A percentile compares a stretch with the other conserved stretches of the same genome.
Conservation (phyloP, 2,113 vertebrate species). For the Phocoena sinus region DNA sequence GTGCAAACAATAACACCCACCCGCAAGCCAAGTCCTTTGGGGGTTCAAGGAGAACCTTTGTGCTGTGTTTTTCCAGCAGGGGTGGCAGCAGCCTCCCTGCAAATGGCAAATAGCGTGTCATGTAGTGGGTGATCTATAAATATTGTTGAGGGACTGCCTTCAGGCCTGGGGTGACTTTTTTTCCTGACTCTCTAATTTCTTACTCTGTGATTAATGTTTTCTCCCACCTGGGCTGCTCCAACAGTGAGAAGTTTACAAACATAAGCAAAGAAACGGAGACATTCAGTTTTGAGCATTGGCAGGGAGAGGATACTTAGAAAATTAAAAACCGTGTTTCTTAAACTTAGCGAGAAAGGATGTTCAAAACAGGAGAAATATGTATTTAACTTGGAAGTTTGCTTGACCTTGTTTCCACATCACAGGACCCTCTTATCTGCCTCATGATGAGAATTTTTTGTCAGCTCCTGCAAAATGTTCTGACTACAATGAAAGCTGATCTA, state of each 20-base stretch:
- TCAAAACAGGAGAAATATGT: conserved; percentile 62
- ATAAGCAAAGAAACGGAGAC: not conserved
- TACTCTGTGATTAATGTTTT: not conserved
- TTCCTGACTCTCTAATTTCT: conserved; percentile 25
- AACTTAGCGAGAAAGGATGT: conserved; percentile 1
- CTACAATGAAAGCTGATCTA: conserved; percentile 64
- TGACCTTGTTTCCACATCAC: conserved; percentile 67
- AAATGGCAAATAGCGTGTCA: not conserved
- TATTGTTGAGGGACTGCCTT: not conserved
- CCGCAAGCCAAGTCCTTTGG: not conserved
- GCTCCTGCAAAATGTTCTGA: conserved; percentile 71
- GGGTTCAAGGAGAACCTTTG: not conserved
- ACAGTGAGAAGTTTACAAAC: conserved; percentile 24
- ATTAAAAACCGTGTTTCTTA: conserved; percentile 31
- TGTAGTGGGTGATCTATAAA: not conserved
- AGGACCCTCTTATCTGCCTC: conserved; percentile 69
- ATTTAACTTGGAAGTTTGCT: conserved; percentile 44
- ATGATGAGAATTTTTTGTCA: conserved; percentile 67
- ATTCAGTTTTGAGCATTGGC: not conserved
- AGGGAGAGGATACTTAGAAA: conserved; percentile 35
- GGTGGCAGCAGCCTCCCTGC: not conserved
- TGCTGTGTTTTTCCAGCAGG: not conserved
- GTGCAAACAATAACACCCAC: not conserved
- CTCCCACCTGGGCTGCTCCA: not conserved
- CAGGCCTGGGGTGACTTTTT: not conserved